Base-by-base conservation (phyloP, 2,113 vertebrate genomes). In the Pica pica region DNA sequence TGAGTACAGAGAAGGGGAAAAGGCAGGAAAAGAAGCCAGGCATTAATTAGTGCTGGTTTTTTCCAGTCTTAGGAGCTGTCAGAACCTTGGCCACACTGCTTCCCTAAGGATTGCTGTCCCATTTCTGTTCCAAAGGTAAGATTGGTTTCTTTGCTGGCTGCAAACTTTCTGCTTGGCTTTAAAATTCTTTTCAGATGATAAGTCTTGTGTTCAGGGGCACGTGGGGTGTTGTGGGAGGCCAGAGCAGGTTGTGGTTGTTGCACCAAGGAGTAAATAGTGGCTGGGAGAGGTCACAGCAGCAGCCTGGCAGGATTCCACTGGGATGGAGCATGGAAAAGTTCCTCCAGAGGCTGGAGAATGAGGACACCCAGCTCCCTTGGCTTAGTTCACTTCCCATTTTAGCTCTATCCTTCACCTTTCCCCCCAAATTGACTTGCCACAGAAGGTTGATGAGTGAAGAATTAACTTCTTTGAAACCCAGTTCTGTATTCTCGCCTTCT, bases 71-170 rank as follows among this genome's bases (percentile, higher is more conserved):
- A 96, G 83, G 41, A 73, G 3, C 81, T 94, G 46, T 63, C 90
- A 80, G 59, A 93, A 79, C 41, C 47, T 86, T 27, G 70, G 35
- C 33, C 79, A 35, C 7, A 49, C 52, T 20, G 91, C 21, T 42
- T 94, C 92, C 2, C n/a, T 97, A 1, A 96, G 73, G 67, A 46
- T 93, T 23, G 95, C 97, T 41, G 93, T 97, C 11, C 86, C 97
- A 18, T 46, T 69, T 70, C 89, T 98, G 27, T 84, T 98, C 83
- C 78, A 85, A 13, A 98, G 98, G 98, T 98, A n/a, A 86, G 80
- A 6, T 16, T 15, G 27, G 1, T 9, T 55, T 63, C 41, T 11
- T 28, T 42, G 24, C 28, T 85, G 76, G 16, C 35, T 46, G 23
- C 83, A 74, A 15, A 35, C 46, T n/a, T 42, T 20, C 44, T 67